These are phyloP conservation scores for Drosophila kanekoi DNA, from an alignment of 2,888 invertebrate genomes.

Conservation along the genomic window DNA sequence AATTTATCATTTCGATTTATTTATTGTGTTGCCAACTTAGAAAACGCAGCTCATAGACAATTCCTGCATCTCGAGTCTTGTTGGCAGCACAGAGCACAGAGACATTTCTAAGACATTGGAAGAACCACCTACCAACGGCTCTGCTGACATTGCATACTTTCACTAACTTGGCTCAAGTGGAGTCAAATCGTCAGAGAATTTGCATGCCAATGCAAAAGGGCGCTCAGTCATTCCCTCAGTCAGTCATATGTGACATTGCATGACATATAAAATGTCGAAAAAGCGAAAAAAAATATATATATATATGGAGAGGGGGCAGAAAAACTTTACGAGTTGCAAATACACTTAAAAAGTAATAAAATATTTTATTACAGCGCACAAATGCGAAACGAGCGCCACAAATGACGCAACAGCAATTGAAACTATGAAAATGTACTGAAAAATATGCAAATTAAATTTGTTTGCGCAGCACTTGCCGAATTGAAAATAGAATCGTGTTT, in stretches of 20 bases:
- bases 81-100: slow-evolving; percentile 1
- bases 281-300: neutral
- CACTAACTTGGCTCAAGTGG: slow-evolving; percentile 55
- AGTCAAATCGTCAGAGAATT: slow-evolving; percentile 64
- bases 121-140: slow-evolving; percentile 12
- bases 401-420: slow-evolving; percentile 19
- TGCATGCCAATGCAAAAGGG: slow-evolving; percentile 66
- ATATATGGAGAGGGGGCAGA: slow-evolving; percentile 15
- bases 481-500: slow-evolving; percentile 16
- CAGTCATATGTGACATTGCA: slow-evolving; percentile 70
- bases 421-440: slow-evolving; percentile 28
- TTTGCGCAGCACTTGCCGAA: slow-evolving; percentile 14
- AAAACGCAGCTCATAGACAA: slow-evolving; percentile 29
- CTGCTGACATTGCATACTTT: slow-evolving; percentile 65
- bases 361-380: slow-evolving; percentile 72
- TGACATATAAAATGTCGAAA: slow-evolving; percentile 37
- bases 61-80: slow-evolving; percentile 25
- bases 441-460: slow-evolving; percentile 34
- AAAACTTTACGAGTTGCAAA: slow-evolving; percentile 70
- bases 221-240: slow-evolving; percentile 54
- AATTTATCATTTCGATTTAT: no score
- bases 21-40: no score
- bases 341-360: slow-evolving; percentile 80
- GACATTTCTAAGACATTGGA: slow-evolving; percentile 50
- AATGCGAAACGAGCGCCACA: slow-evolving; percentile 35